phyloP scores from a whole-genome alignment of 2,797 vertebrate species.

The Peromyscus attwateri region DNA sequence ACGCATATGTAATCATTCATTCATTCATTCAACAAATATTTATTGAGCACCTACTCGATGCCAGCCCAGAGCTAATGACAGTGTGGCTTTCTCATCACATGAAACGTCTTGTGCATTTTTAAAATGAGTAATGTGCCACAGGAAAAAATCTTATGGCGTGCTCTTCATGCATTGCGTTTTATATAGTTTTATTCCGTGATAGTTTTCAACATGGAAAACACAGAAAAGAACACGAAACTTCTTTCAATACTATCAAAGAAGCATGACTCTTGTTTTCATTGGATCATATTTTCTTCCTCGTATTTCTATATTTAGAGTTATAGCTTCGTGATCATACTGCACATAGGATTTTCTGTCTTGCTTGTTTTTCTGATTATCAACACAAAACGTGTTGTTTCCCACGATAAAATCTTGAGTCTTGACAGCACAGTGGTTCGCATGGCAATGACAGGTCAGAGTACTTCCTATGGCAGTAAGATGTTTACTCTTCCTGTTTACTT shows the following conservation, averaged over 20 bases:
- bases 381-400: neutral
- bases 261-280: constrained; percentile 1
- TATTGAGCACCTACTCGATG: constrained; percentile 73
- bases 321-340: neutral
- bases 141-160: neutral
- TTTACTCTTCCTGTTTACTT: neutral
- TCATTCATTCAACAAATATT: constrained; percentile 80
- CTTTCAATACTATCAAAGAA: neutral
- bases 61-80: constrained; percentile 57
- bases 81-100: constrained; percentile 53
- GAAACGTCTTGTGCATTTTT: constrained; percentile 29
- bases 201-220: constrained; percentile 31
- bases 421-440: neutral
- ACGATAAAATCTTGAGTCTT: constrained; percentile 11
- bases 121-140: neutral
- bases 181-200: neutral
- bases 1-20: constrained; percentile 62
- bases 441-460: neutral
- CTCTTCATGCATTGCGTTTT: neutral
- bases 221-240: constrained; percentile 15
- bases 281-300: neutral
- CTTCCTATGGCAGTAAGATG: neutral
- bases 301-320: neutral
- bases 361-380: neutral
- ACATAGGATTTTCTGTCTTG: constrained; percentile 12